Percentiles rank a stretch among this genome's conserved stretches.
Conservation (phyloP, 2,888 invertebrate species). For the Dorcus hopei region DNA sequence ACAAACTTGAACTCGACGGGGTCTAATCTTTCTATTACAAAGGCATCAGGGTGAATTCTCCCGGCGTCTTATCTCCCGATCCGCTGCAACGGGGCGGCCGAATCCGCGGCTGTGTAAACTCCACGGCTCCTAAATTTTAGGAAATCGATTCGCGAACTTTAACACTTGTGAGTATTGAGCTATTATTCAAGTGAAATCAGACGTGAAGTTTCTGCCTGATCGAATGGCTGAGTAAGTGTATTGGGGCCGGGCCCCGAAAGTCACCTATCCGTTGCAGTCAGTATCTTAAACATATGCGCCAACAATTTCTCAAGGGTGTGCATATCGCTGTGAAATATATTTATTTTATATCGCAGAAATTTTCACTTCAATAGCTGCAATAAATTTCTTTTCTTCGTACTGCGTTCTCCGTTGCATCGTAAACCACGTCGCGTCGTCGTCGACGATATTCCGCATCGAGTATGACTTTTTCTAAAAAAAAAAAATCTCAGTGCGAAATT, state of each 20-base stretch:
- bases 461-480: too few species aligned
- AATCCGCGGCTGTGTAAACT: background rate
- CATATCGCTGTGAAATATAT: too few species aligned
- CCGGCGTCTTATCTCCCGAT: too few species aligned
- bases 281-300: slow-evolving; percentile 1
- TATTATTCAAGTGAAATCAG: slow-evolving; percentile 47
- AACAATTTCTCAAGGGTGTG: background rate
- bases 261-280: background rate
- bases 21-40: background rate
- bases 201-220: slow-evolving; percentile 45
- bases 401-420: too few species aligned
- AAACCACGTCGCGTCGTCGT: too few species aligned
- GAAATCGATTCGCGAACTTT: slow-evolving; percentile 31
- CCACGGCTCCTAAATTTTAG: slow-evolving; percentile 19
- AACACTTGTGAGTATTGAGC: slow-evolving; percentile 42
- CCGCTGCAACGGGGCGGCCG: too few species aligned
- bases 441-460: too few species aligned
- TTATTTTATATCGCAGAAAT: too few species aligned
- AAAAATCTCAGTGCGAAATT: too few species aligned
- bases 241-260: slow-evolving; percentile 27
- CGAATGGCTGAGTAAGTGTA: slow-evolving; percentile 41
- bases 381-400: too few species aligned
- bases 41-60: background rate
- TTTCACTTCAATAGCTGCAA: too few species aligned
- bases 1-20: background rate